Conservation (phyloP, 2,797 vertebrate genomes). For the Semaprochilodus insignis region DNA sequence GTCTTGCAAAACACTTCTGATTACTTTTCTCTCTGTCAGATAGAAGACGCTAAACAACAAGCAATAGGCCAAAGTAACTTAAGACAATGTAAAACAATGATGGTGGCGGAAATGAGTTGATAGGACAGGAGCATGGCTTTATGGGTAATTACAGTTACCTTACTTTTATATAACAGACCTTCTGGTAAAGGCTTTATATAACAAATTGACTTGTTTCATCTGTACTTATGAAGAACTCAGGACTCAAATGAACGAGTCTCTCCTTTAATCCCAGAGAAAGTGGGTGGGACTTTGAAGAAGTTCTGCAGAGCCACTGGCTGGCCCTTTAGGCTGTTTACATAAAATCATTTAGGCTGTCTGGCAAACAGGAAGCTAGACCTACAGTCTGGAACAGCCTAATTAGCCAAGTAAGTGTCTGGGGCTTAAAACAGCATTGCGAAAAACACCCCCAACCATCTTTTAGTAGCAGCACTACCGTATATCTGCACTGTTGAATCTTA, state of each 20-base stretch:
- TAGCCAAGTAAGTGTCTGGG: constrained; percentile 2
- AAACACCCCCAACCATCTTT: neutral
- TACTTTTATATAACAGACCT: neutral
- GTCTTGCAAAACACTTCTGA: neutral
- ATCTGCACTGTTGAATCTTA: constrained; percentile 11
- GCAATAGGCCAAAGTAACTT: neutral
- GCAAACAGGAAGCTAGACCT: neutral
- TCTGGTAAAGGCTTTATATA: neutral
- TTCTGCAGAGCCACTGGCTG: neutral
- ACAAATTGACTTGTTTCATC: neutral
- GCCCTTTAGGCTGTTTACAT: constrained; percentile 12
- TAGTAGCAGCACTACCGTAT: neutral
- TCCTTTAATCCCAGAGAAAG: neutral
- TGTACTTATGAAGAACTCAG: neutral
- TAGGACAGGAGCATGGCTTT: too few species aligned
- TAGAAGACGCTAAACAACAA: neutral
- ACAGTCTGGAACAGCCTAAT: constrained; percentile 5
- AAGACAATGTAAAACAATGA: neutral
- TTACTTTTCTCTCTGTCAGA: neutral
- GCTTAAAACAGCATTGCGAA: neutral
- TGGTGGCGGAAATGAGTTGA: neutral
- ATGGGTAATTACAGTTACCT: neutral
- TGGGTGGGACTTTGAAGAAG: constrained; percentile 9
- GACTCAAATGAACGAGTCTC: neutral
- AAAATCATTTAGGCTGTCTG: constrained; percentile 12